Percentiles rank a stretch among this genome's conserved stretches.
Evolutionary conservation across 2,888 invertebrate genomes (phyloP).

Genomic region (Sphinx pinastri): DNA sequence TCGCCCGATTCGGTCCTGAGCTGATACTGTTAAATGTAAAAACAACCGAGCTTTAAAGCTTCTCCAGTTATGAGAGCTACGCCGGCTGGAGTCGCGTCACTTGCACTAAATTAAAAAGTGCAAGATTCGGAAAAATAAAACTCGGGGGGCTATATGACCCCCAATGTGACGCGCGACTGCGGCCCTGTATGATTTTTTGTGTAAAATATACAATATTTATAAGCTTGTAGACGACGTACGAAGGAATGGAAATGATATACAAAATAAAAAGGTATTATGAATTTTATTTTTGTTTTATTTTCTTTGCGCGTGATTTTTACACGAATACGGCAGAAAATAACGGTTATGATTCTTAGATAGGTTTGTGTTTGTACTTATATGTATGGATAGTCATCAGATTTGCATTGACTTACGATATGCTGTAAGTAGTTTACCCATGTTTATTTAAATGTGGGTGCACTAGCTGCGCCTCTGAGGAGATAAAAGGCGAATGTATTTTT

Average conservation of each 20-base stretch:
- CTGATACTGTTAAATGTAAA: slow-evolving; percentile 15
- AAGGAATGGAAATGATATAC: slow-evolving; percentile 28
- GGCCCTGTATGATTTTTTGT: slow-evolving; percentile 27
- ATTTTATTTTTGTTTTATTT: slow-evolving; percentile 16
- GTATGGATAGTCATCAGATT: too few species aligned
- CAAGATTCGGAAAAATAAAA: background rate
- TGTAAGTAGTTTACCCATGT: too few species aligned
- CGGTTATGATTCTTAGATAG: too few species aligned
- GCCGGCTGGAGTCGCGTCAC: slow-evolving; percentile 19
- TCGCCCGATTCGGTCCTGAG: slow-evolving; percentile 7
- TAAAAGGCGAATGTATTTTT: too few species aligned
- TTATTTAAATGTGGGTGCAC: too few species aligned
- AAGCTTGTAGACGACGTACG: slow-evolving; percentile 27
- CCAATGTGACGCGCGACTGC: background rate
- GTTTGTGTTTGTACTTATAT: too few species aligned
- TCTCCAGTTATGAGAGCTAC: slow-evolving; percentile 17
- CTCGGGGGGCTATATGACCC: background rate
- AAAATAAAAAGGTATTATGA: slow-evolving; percentile 28
- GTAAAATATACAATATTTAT: slow-evolving; percentile 29
- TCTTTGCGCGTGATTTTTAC: background rate
- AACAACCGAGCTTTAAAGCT: slow-evolving; percentile 26
- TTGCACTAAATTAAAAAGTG: background rate
- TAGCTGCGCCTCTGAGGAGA: background rate
- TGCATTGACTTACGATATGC: too few species aligned
- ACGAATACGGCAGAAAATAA: too few species aligned